Conservation (phyloP, 2,797 vertebrate species). For the Petrocephalus schoutedeni region DNA sequence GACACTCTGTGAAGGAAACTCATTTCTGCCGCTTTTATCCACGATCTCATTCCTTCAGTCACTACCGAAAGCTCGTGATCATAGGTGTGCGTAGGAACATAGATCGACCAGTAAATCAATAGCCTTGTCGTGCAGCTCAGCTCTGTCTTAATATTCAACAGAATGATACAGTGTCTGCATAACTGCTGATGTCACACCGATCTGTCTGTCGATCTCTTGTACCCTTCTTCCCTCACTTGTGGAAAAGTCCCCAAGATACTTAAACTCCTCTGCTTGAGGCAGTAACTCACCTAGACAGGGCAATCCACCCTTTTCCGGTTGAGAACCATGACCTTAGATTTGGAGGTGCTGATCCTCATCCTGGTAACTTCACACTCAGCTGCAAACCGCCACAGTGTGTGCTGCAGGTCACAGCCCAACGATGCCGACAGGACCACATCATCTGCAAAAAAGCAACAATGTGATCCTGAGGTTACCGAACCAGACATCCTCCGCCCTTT, state of each 20-base stretch:
- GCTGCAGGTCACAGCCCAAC: not conserved
- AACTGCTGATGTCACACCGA: not conserved
- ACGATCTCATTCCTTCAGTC: not conserved
- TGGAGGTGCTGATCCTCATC: not conserved
- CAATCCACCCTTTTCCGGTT: not conserved
- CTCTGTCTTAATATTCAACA: not conserved
- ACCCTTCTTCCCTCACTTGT: not conserved
- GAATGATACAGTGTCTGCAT: not conserved
- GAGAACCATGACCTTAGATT: not conserved
- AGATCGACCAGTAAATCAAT: not conserved
- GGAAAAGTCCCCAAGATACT: not conserved
- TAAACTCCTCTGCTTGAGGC: not conserved
- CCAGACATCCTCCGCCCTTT: not conserved
- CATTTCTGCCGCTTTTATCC: not conserved
- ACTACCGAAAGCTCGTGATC: not conserved
- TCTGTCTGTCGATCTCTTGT: not conserved
- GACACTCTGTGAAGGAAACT: not conserved
- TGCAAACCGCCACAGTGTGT: not conserved
- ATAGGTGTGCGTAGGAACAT: not conserved
- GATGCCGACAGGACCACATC: not conserved
- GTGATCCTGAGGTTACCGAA: not conserved
- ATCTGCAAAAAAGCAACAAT: not conserved
- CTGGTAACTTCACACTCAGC: not conserved
- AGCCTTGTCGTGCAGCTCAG: not conserved
- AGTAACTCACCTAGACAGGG: not conserved